Evolutionary conservation across 2,888 invertebrate genomes (phyloP).

Genomic region (Cylindroiulus punctatus): DNA sequence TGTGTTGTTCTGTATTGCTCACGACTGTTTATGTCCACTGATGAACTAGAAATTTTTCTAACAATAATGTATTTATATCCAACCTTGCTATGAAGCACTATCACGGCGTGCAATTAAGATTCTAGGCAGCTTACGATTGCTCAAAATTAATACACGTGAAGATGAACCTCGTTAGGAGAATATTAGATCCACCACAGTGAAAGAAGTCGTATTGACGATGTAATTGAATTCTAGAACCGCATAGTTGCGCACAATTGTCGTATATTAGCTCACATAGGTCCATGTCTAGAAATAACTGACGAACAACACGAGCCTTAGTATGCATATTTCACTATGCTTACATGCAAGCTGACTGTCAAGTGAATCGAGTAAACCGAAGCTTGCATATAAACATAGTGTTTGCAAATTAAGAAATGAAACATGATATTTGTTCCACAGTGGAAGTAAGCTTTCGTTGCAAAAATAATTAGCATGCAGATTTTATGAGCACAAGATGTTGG

Average conservation of each 20-base stretch:
- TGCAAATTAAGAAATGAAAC: too few species aligned
- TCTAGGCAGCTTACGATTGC: neutral
- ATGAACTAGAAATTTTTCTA: constrained; percentile 24
- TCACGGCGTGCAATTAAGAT: neutral
- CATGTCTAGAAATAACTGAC: too few species aligned
- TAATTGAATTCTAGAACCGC: constrained; percentile 17
- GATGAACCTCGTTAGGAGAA: neutral
- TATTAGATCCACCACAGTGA: neutral
- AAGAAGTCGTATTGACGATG: neutral
- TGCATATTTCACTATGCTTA: too few species aligned
- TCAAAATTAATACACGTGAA: neutral
- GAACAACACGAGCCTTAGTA: too few species aligned
- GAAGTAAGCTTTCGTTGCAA: too few species aligned
- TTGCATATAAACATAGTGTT: too few species aligned
- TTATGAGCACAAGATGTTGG: too few species aligned
- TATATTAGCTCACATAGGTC: too few species aligned
- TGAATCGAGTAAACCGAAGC: too few species aligned
- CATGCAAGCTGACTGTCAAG: too few species aligned
- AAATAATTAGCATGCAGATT: too few species aligned
- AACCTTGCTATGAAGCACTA: neutral
- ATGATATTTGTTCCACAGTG: too few species aligned
- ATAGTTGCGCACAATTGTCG: neutral
- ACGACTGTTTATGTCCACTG: neutral
- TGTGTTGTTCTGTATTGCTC: neutral
- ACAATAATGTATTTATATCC: constrained; percentile 4